Base-by-base conservation (phyloP, 2,797 vertebrate species). In the Sebastes paucispinis region DNA sequence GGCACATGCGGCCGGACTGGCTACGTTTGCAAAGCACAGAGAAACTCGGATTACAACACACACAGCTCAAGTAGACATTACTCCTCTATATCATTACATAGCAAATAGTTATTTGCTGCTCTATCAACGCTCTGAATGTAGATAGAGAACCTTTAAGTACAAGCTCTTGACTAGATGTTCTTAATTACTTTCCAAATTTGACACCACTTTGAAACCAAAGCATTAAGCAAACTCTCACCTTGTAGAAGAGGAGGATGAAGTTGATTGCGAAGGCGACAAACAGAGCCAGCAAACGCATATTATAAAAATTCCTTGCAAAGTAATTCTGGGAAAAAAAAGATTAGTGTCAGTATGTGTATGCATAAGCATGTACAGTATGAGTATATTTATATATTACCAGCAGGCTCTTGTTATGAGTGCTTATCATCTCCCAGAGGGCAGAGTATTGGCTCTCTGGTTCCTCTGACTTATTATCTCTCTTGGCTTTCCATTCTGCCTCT, bases 181-280 rank as follows among this genome's bases (percentile, higher is more conserved):
- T 54, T 39, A 13, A 57, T 50, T 52, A 39, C 4, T 16, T 65
- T 65, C 11, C 2, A 36, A 72, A n/a, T 39, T 63, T 25, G 6
- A 27, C 8, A 27, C 52, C 3, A 31, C 11, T 43, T 8, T 7
- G 5, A 47, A 54, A 43, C 14, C 39, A 43, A 69, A 39, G 39
- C 12, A 43, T 43, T 43, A 16, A 43, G 14, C 14, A 52, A 43
- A 71, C 47, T 14, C 85, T 91, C 91, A 97, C 98, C 97, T 99
- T 99, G 87, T 97, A 99, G 87, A 99, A 99, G 52, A 99, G 97
- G 63, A 99, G 95, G 88, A 99, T 98, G 91, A 99, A 98, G 93
- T 99, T 99, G 92, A 99, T 98, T 12, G 97, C 96, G 85, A 99
- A 99, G 39, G 98, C 95, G 4, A 98, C 96, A 93, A 98, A 97